phyloP scores from a whole-genome alignment of 2,113 vertebrate species.

The Dicaeum eximium region DNA sequence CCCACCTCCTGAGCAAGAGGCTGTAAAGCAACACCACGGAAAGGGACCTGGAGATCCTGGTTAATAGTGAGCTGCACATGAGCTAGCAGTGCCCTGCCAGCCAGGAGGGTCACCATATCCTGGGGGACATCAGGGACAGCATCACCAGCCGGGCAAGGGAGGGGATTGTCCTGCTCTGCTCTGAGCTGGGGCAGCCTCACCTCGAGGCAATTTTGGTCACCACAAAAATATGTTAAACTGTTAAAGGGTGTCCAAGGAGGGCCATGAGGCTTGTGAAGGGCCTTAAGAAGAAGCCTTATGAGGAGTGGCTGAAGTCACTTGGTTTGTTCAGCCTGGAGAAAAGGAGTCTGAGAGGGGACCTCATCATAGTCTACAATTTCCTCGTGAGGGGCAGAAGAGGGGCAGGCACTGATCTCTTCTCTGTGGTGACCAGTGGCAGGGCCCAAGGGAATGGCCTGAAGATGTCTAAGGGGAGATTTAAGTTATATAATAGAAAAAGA shows the following conservation, averaged over 20 bases:
- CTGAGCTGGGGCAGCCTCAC: accelerated
- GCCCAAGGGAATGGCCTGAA: neutral
- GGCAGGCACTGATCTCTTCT: neutral
- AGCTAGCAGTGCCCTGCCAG: neutral
- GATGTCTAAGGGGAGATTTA: neutral
- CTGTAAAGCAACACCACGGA: accelerated
- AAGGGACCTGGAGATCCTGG: neutral
- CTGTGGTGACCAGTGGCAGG: too few relatives aligned
- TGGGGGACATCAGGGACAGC: neutral
- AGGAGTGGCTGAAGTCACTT: neutral
- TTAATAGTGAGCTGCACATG: accelerated
- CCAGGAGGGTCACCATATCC: accelerated
- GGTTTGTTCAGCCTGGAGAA: neutral
- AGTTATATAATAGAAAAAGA: neutral
- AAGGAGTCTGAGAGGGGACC: neutral
- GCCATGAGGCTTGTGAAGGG: neutral
- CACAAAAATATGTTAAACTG: neutral
- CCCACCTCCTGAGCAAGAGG: too few relatives aligned
- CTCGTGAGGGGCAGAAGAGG: neutral
- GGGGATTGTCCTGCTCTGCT: neutral
- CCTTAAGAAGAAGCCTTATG: neutral
- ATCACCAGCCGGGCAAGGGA: accelerated
- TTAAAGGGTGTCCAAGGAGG: neutral
- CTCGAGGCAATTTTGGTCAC: neutral
- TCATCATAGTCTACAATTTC: neutral